Conservation (phyloP, 2,888 invertebrate species). For the Apodemia mormo region DNA sequence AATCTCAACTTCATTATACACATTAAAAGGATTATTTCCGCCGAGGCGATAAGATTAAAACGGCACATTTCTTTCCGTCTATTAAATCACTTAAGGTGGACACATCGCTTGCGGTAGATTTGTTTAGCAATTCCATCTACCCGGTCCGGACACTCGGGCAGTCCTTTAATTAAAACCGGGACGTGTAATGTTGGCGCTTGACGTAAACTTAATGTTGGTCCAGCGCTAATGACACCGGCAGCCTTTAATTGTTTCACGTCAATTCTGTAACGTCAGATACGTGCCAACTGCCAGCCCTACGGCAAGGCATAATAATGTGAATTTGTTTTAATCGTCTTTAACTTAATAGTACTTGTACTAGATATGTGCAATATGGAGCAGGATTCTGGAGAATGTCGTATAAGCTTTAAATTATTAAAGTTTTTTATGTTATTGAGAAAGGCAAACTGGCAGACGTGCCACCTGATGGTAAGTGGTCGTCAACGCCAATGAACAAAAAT, state of each 20-base stretch:
- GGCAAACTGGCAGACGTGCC: no score
- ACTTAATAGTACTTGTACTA: no score
- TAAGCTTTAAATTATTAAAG: no score
- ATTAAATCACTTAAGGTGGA: slow-evolving; percentile 82
- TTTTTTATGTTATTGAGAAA: no score
- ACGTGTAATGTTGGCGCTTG: slow-evolving; percentile 72
- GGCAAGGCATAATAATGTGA: background rate
- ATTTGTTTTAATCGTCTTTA: background rate
- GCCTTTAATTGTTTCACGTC: slow-evolving; percentile 75
- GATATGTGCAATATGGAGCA: no score
- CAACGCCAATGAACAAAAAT: no score
- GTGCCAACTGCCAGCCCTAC: background rate
- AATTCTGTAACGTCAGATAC: slow-evolving; percentile 52
- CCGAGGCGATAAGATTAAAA: slow-evolving; percentile 60
- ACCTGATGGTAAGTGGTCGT: no score
- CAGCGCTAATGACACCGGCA: slow-evolving; percentile 69
- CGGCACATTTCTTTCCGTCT: slow-evolving; percentile 78
- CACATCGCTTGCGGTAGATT: slow-evolving; percentile 79
- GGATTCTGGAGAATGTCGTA: no score
- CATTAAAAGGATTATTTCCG: slow-evolving; percentile 40
- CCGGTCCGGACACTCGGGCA: slow-evolving; percentile 61
- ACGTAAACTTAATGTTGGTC: slow-evolving; percentile 77
- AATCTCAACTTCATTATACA: slow-evolving; percentile 29
- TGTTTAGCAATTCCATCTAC: slow-evolving; percentile 80
- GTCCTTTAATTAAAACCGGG: slow-evolving; percentile 80